Conservation (phyloP, 2,888 invertebrate species). For the Andrena flavipes region DNA sequence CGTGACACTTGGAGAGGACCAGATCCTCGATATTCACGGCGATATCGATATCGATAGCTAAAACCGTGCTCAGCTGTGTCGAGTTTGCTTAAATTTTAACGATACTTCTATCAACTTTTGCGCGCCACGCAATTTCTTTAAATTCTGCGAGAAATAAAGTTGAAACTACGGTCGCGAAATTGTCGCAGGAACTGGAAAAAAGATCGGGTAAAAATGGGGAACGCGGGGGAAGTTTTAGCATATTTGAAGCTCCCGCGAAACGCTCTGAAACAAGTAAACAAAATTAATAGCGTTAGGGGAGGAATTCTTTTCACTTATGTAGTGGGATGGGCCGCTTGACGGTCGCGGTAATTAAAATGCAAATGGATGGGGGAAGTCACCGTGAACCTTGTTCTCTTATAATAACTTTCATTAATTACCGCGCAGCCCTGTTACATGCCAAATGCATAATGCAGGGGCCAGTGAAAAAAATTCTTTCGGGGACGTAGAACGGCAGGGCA, state of each 20-base stretch:
- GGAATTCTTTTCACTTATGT: not conserved
- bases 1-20: no score
- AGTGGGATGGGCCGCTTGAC: not conserved
- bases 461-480: not conserved
- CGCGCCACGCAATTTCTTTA: not conserved
- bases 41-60: not conserved
- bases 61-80: not conserved
- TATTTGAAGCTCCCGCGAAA: not conserved
- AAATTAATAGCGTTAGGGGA: not conserved
- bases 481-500: not conserved
- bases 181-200: no score
- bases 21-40: not conserved
- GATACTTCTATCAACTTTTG: no score
- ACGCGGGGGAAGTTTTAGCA: not conserved
- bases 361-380: not conserved
- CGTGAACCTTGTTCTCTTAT: not conserved
- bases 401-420: not conserved
- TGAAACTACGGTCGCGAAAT: no score
- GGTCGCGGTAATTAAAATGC: slow-evolving; percentile 20
- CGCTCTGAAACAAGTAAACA: not conserved
- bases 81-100: not conserved
- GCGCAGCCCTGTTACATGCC: not conserved
- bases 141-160: not conserved
- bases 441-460: slow-evolving; percentile 1
- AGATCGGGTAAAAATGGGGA: no score